A percentile compares a stretch with the other conserved stretches of the same genome.
These are phyloP conservation scores for Neolamprologus kungweensis DNA, from an alignment of 2,113 vertebrate genomes.

Conservation along the genomic window DNA sequence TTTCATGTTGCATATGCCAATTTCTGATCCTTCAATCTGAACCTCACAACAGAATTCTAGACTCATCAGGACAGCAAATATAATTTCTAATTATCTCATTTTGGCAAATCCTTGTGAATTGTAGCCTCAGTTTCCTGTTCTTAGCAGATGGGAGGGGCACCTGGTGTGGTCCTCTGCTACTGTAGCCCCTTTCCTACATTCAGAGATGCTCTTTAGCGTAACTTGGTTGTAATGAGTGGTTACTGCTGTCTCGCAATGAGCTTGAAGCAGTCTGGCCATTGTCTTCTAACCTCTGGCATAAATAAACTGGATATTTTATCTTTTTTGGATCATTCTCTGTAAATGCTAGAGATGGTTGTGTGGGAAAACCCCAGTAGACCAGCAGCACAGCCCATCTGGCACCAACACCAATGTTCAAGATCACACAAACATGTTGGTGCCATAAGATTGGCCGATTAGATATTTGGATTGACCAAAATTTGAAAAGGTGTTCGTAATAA, in stretches of 20 bases:
- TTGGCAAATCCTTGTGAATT: background rate
- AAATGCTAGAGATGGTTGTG: background rate
- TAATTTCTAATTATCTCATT: background rate
- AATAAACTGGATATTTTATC: background rate
- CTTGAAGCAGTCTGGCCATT: background rate
- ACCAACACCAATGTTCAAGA: background rate
- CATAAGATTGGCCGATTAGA: background rate
- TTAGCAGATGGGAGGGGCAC: background rate
- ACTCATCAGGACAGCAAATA: background rate
- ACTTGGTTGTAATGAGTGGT: background rate
- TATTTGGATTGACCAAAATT: background rate
- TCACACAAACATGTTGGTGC: background rate
- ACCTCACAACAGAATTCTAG: background rate
- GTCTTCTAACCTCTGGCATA: background rate
- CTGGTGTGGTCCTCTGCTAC: background rate
- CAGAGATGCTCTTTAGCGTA: accelerated
- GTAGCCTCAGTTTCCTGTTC: background rate
- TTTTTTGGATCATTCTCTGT: background rate
- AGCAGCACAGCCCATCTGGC: background rate
- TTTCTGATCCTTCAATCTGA: background rate
- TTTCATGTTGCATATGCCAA: background rate
- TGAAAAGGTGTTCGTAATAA: background rate
- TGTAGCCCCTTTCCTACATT: background rate
- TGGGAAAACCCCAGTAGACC: background rate
- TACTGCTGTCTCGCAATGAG: background rate